phyloP scores from a whole-genome alignment of 2,888 invertebrate genomes.

The Brenthis daphne region DNA sequence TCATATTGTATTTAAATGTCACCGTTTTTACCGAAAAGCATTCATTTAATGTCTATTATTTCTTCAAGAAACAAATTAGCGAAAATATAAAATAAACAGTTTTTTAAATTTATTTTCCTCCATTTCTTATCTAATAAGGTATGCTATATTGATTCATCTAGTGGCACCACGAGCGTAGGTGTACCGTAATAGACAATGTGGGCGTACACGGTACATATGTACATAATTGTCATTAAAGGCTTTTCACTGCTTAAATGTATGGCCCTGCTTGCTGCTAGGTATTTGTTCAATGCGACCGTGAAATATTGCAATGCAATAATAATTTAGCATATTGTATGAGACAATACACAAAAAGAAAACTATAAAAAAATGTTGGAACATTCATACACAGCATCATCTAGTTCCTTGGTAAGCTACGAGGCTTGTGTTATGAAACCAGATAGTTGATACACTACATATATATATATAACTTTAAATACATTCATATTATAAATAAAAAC shows the following conservation, averaged over 20 bases:
- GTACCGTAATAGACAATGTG: background rate
- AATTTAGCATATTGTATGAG: background rate
- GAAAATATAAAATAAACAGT: background rate
- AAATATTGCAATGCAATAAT: constrained; percentile 4
- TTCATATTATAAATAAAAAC: too few relatives aligned
- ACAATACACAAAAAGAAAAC: background rate
- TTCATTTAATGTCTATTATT: background rate
- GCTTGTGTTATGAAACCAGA: too few relatives aligned
- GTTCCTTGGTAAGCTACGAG: too few relatives aligned
- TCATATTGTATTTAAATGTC: too few relatives aligned
- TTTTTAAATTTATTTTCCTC: constrained; percentile 3
- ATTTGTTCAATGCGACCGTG: background rate
- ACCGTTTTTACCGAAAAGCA: background rate
- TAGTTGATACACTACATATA: too few relatives aligned
- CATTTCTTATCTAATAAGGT: background rate
- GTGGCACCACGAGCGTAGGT: background rate
- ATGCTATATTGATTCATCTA: constrained; percentile 7
- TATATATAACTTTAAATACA: too few relatives aligned
- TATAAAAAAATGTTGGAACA: too few relatives aligned
- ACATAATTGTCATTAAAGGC: background rate
- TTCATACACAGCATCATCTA: too few relatives aligned
- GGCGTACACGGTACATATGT: background rate
- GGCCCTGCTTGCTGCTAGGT: background rate
- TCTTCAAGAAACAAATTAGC: background rate
- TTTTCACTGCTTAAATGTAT: constrained; percentile 13